phyloP scores from a whole-genome alignment of 1,140 invertebrate genomes.

The Stegodyphus dumicola region DNA sequence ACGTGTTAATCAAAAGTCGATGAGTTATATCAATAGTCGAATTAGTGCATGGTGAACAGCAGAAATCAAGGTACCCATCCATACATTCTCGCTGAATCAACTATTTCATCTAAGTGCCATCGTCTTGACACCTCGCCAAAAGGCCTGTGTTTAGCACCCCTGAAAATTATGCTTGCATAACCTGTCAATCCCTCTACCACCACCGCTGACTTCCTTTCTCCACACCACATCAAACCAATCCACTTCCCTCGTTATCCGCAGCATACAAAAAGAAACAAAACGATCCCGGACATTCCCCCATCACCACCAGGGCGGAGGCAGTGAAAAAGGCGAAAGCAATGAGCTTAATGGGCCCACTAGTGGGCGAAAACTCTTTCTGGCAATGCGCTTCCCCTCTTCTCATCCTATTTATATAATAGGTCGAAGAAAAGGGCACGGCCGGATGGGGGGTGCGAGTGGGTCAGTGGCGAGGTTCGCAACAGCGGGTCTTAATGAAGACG shows the following conservation, averaged over 20 bases:
- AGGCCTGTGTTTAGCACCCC: too few relatives aligned
- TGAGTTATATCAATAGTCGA: too few relatives aligned
- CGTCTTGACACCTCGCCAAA: too few relatives aligned
- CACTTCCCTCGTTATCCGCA: slow-evolving; percentile 47
- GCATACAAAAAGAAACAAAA: slow-evolving; percentile 19
- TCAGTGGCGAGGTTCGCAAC: too few relatives aligned
- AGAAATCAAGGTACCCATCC: too few relatives aligned
- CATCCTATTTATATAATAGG: slow-evolving; percentile 54
- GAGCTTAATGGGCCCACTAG: slow-evolving; percentile 50
- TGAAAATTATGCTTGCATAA: too few relatives aligned
- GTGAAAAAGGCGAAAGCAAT: slow-evolving; percentile 44
- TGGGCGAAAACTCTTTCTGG: slow-evolving; percentile 33
- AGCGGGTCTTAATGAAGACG: slow-evolving; percentile 50
- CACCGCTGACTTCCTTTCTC: neutral
- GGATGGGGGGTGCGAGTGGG: neutral
- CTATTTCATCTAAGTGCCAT: too few relatives aligned
- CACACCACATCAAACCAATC: slow-evolving; percentile 44
- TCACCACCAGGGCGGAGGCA: neutral
- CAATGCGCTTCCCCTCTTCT: neutral
- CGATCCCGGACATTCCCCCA: slow-evolving; percentile 6
- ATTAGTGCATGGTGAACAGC: too few relatives aligned
- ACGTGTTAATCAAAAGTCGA: too few relatives aligned
- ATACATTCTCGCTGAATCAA: too few relatives aligned
- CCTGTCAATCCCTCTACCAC: too few relatives aligned
- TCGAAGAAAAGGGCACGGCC: slow-evolving; percentile 33